Evolutionary conservation across 2,888 invertebrate species (phyloP), one percentile per base, ranked within the genome.

Genomic region (Alloscopus bannaensis): DNA sequence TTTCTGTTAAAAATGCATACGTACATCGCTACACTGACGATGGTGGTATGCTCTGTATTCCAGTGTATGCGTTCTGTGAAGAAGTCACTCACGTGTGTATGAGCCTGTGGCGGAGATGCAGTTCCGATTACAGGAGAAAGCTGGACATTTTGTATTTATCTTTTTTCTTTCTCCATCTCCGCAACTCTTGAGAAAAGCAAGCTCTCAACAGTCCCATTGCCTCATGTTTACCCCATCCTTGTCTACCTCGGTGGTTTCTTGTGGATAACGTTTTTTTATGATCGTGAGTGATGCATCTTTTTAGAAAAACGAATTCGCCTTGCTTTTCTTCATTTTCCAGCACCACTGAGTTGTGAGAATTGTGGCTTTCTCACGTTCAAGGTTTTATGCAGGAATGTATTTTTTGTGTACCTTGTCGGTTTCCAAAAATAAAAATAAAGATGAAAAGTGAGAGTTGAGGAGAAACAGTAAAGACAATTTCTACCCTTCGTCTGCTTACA

Each of bases 311-410:
- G n/a, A n/a, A n/a, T n/a, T n/a, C n/a, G n/a, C n/a, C n/a, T n/a
- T n/a, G n/a, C n/a, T n/a, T n/a, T n/a, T n/a, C n/a, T n/a, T n/a
- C n/a, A n/a, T n/a, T n/a, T n/a, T n/a, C n/a, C n/a, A n/a, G n/a
- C n/a, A n/a, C n/a, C n/a, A n/a, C n/a, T n/a, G n/a, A n/a, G n/a
- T n/a, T n/a, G n/a, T n/a, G n/a, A n/a, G n/a, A n/a, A n/a, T n/a
- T n/a, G n/a, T n/a, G 18, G n/a, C 20, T 70, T 29, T 70, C 69
- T 59, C 59, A 45, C 57, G 69, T 70, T 70, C 59, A 57, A 70
- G 59, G 69, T 40, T 57, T 50, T 59, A 70, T 70, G 69, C 69
- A 70, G 31, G 22, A 57, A 59, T 26, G 42, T 57, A 69, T 22
- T 42, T 62, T n/a, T n/a, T 62, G n/a, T 42, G 18, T 40, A 22